Conservation (phyloP, 2,888 invertebrate genomes). For the Parnassius apollo region DNA sequence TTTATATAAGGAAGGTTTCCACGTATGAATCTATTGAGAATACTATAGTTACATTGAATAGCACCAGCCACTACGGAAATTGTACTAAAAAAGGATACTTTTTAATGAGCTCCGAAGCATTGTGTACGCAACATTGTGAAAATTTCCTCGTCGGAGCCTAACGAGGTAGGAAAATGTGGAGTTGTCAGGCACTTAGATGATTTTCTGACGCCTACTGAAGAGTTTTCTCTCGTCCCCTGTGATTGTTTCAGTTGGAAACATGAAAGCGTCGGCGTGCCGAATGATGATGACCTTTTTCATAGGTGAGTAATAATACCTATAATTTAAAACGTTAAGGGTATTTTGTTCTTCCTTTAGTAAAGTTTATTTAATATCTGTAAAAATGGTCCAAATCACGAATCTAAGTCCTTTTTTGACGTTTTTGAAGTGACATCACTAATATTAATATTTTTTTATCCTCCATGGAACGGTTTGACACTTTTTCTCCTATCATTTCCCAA, state of each 20-base stretch:
- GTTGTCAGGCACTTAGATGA: conserved; percentile 44
- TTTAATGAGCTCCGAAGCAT: conserved; percentile 53
- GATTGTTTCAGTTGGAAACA: conserved; percentile 15
- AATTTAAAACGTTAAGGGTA: no score
- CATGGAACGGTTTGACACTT: no score
- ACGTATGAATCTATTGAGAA: conserved; percentile 6
- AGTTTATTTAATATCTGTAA: background rate
- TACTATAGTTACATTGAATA: conserved; percentile 2
- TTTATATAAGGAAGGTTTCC: conserved; percentile 6
- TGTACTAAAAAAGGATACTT: conserved; percentile 10
- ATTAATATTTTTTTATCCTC: no score
- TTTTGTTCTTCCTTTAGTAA: background rate
- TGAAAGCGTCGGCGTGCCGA: conserved; percentile 21
- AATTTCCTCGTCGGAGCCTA: conserved; percentile 26
- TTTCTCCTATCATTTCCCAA: no score
- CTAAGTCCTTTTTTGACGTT: no score
- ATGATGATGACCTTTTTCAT: conserved; percentile 29
- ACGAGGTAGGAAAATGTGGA: conserved; percentile 44
- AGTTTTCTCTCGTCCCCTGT: conserved; percentile 8
- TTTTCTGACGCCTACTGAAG: conserved; percentile 32
- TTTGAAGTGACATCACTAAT: no score
- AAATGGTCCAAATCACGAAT: background rate
- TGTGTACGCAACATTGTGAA: conserved; percentile 50
- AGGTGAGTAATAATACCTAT: conserved; percentile 23
- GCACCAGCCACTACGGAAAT: background rate